A percentile compares a stretch with the other conserved stretches of the same genome.
Evolutionary conservation across 2,888 invertebrate genomes (phyloP).

Genomic region (Mesorhabditis spiculigera): DNA sequence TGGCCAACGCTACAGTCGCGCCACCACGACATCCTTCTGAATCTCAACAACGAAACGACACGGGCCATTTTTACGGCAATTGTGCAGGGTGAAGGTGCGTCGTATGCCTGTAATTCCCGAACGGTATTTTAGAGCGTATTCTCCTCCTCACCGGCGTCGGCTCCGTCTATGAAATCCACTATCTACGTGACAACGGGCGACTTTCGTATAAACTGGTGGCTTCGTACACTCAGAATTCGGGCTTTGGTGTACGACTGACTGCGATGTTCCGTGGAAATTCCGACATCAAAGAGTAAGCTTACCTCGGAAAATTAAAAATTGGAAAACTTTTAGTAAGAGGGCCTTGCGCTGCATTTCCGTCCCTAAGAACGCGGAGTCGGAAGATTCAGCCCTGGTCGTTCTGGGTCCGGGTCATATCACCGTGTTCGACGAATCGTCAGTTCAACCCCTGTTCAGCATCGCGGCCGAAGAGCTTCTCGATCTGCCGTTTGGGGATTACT

Average conservation of each 20-base stretch:
- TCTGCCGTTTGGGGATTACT: background rate
- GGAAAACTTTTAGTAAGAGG: background rate
- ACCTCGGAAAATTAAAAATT: background rate
- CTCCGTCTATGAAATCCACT: background rate
- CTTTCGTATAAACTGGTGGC: background rate
- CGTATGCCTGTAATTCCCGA: too few relatives aligned
- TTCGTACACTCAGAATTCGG: background rate
- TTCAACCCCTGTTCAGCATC: background rate
- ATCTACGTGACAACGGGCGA: background rate
- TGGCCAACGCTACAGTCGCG: background rate
- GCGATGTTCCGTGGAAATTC: background rate
- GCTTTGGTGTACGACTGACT: background rate
- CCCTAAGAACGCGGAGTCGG: background rate
- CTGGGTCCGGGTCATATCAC: constrained; percentile 5
- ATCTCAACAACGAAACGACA: background rate
- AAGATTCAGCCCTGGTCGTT: background rate
- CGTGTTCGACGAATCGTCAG: background rate
- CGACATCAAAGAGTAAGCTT: constrained; percentile 1
- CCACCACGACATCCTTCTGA: background rate
- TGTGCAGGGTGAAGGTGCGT: too few relatives aligned
- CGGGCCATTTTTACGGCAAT: too few relatives aligned
- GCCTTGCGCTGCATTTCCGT: background rate
- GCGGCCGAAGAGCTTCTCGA: background rate
- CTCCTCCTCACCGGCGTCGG: background rate
- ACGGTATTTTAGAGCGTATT: background rate